Base-by-base conservation (phyloP, 2,888 invertebrate genomes). In the Drosophila conformis region DNA sequence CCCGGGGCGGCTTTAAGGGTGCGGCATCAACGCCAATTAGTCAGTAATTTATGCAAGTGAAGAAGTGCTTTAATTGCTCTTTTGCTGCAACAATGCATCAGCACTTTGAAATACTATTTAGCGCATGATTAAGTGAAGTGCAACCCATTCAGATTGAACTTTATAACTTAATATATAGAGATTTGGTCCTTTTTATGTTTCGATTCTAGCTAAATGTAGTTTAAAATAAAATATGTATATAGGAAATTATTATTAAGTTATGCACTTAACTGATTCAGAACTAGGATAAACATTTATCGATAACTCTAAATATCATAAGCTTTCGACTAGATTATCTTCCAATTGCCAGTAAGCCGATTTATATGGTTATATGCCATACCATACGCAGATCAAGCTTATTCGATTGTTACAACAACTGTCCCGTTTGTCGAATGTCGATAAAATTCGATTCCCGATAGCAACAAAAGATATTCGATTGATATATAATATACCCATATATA, bases 61-160 rank as follows among this genome's bases (percentile, higher is more conserved):
- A 72, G 74, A 72, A 52, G 56, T 65, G 78, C 61, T 80, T 80
- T 78, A 80, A 80, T 80, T 76, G 76, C 62, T 65, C 13, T 52
- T 38, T 35, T 42, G 52, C 33, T 33, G 53, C 57, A 59, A 25
- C 69, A 66, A 58, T 56, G 59, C 35, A 56, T 29, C 54, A 53
- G 60, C 57, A 64, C 33, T 31, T 31, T 25, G 27, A 46, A 52
- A 18, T 42, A 27, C 35, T 7, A 18, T 49, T 54, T 49, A 38
- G 21, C 65, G 58, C 33, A 42, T 48, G 52, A 56, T 57, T 36
- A 60, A 57, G 36, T 62, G 51, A 62, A 65, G 53, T 65, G 42
- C 38, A 56, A 40, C 11, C 42, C 38, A 46, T 35, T 71, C 36
- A 10, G 49, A 40, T 21, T 27, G 27, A 48, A 27, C 27, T 15